Percentiles rank a stretch among this genome's conserved stretches.
Evolutionary conservation across 2,113 vertebrate genomes (phyloP).

Genomic region (Otis tarda): DNA sequence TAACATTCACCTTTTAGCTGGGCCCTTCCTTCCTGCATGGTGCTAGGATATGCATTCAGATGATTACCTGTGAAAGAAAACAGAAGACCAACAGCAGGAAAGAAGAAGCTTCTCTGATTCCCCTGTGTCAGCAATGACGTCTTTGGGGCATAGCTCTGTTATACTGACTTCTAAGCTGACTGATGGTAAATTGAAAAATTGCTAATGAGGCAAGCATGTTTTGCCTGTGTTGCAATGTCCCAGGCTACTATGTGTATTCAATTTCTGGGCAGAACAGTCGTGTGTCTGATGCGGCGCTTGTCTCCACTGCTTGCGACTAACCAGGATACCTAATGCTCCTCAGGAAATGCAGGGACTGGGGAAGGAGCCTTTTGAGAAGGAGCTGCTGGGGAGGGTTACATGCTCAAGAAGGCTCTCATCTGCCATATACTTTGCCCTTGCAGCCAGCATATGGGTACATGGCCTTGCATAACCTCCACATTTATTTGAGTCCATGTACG

Average conservation of each 20-base stretch:
- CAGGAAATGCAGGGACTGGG: neutral
- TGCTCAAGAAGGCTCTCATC: neutral
- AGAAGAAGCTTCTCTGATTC: neutral
- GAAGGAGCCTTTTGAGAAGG: neutral
- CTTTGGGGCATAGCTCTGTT: neutral
- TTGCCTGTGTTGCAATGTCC: neutral
- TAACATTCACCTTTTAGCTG: neutral
- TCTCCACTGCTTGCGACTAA: neutral
- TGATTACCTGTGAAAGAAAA: neutral
- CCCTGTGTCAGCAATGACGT: neutral
- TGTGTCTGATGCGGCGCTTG: neutral
- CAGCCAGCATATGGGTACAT: neutral
- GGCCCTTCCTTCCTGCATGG: neutral
- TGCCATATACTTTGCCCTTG: neutral
- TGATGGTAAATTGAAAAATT: neutral
- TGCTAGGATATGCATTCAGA: neutral
- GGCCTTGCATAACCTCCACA: neutral
- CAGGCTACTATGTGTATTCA: neutral
- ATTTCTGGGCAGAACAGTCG: neutral
- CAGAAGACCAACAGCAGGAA: accelerated
- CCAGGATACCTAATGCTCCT: neutral
- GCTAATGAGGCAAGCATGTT: neutral
- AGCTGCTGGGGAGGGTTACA: neutral
- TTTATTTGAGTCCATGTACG: neutral
- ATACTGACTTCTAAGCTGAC: neutral